Conservation (phyloP, 2,797 vertebrate genomes). For the Cirrhinus mrigala region DNA sequence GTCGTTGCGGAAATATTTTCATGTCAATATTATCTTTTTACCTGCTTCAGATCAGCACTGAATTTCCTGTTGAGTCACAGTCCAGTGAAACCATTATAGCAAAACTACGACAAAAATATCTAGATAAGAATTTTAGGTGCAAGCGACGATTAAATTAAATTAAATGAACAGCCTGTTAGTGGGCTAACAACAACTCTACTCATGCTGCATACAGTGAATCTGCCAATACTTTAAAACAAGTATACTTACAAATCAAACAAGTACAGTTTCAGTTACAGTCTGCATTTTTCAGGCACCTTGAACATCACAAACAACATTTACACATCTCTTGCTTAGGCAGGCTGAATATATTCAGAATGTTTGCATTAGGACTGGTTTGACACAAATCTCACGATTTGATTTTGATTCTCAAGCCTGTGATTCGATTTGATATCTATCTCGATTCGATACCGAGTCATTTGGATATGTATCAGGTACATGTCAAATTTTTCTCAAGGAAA, state of each 20-base stretch:
- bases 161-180: not conserved
- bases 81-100: not conserved
- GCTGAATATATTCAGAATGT: not conserved
- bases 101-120: not conserved
- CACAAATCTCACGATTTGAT: not conserved
- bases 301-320: conserved; percentile 9
- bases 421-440: not conserved
- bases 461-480: not conserved
- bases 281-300: not conserved
- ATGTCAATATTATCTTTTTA: conserved; percentile 8
- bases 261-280: not conserved
- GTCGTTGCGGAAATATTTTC: not conserved
- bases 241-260: conserved; percentile 10
- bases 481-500: not conserved
- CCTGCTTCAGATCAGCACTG: not conserved
- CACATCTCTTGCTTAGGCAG: not conserved
- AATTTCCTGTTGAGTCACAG: not conserved
- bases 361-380: not conserved
- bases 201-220: not conserved
- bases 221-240: conserved; percentile 10
- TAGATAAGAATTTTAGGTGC: not conserved
- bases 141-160: not conserved
- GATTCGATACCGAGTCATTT: not conserved
- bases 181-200: not conserved
- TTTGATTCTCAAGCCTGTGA: not conserved